A percentile compares a stretch with the other conserved stretches of the same genome.
These are phyloP conservation scores for Nematolebias whitei DNA, from an alignment of 2,113 vertebrate species.

Conservation along the genomic window DNA sequence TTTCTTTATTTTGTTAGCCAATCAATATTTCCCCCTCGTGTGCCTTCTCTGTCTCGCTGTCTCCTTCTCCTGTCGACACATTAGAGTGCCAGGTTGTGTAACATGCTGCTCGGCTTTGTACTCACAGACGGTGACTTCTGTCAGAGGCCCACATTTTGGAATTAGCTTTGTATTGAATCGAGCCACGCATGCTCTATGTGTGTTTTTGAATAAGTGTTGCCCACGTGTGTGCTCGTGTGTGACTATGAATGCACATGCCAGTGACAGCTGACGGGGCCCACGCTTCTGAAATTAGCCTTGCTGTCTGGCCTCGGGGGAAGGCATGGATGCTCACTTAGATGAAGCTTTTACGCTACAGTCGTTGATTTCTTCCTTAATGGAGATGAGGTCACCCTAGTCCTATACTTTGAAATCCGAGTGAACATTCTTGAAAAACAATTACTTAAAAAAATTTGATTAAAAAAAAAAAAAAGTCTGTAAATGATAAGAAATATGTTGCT, in stretches of 20 bases:
- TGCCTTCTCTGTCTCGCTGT: constrained; percentile 2
- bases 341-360: constrained; percentile 33
- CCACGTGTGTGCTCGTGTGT: constrained; percentile 39
- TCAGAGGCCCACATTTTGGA: constrained; percentile 65
- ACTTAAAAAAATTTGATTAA: constrained; percentile 18
- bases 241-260: constrained; percentile 40
- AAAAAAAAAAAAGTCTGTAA: constrained; percentile 26
- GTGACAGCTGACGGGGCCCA: constrained; percentile 70
- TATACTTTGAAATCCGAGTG: constrained; percentile 18
- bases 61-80: constrained; percentile 14
- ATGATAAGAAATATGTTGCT: constrained; percentile 2
- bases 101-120: constrained; percentile 57
- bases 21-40: constrained; percentile 31
- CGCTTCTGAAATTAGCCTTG: constrained; percentile 70
- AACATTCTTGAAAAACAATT: constrained; percentile 23
- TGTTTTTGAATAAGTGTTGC: constrained; percentile 44
- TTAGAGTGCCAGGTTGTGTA: constrained; percentile 50
- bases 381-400: constrained; percentile 7
- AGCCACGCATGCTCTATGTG: constrained; percentile 21
- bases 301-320: constrained; percentile 56
- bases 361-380: constrained; percentile 16
- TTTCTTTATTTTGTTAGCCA: constrained; percentile 22
- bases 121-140: constrained; percentile 55
- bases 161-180: constrained; percentile 42
- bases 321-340: constrained; percentile 49